A percentile compares a stretch with the other conserved stretches of the same genome.
Evolutionary conservation across 2,797 vertebrate genomes (phyloP).

Genomic region (Notamacropus eugenii): DNA sequence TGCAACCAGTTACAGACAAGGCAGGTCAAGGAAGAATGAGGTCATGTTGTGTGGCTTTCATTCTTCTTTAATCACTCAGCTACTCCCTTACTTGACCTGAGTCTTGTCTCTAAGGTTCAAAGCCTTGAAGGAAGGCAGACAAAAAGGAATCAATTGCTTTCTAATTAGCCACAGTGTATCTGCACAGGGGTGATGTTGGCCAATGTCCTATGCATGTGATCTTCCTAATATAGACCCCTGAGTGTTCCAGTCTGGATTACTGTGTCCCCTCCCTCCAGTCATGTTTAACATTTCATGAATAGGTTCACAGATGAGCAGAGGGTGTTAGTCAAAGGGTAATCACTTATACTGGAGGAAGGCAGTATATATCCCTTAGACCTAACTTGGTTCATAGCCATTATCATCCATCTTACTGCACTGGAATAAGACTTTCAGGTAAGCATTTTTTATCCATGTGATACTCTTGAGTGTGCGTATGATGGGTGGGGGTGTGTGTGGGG

Average conservation of each 20-base stretch:
- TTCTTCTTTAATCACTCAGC: conserved; percentile 78
- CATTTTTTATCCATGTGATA: no score
- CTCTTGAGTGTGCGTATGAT: no score
- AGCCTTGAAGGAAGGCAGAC: conserved; percentile 62
- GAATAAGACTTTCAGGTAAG: conserved; percentile 66
- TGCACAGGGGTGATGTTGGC: conserved; percentile 17
- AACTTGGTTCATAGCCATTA: conserved; percentile 64
- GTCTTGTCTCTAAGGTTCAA: conserved; percentile 73
- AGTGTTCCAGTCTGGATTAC: conserved; percentile 67
- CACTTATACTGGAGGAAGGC: conserved; percentile 75
- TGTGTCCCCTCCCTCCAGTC: conserved; percentile 33
- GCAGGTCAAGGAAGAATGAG: neutral
- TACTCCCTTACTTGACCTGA: conserved; percentile 72
- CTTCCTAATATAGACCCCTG: conserved; percentile 74
- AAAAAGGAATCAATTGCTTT: conserved; percentile 84
- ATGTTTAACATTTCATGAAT: conserved; percentile 58
- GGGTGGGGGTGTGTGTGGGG: no score
- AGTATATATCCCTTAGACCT: conserved; percentile 82
- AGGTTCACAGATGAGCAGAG: conserved; percentile 74
- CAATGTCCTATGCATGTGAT: conserved; percentile 39
- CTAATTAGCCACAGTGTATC: conserved; percentile 82
- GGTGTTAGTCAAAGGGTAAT: conserved; percentile 73
- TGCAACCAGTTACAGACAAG: conserved; percentile 30
- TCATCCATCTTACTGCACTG: conserved; percentile 61
- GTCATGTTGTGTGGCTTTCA: conserved; percentile 69